Conservation (phyloP, 2,888 invertebrate species). For the Dilophus febrilis region DNA sequence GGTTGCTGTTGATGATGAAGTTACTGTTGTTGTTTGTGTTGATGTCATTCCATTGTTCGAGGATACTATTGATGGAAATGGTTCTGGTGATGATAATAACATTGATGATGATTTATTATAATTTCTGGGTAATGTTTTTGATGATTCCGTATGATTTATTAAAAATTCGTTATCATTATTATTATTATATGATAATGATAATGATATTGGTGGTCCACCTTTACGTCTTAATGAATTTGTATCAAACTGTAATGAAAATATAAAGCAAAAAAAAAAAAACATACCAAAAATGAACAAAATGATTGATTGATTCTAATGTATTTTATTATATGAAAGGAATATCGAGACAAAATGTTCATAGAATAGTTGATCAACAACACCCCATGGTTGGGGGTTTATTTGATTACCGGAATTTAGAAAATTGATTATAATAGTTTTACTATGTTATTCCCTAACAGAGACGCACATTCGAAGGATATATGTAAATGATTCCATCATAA, state of each 20-base stretch:
- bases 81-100: neutral
- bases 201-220: slow-evolving; percentile 21
- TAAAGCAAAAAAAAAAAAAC: neutral
- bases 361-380: neutral
- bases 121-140: slow-evolving; percentile 24
- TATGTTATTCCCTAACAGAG: no score
- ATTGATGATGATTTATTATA: slow-evolving; percentile 13
- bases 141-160: slow-evolving; percentile 16
- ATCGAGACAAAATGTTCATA: neutral
- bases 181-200: slow-evolving; percentile 11
- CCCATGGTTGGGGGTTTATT: no score
- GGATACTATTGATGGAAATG: no score
- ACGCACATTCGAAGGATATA: no score
- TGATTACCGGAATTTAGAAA: no score
- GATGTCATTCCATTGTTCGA: no score
- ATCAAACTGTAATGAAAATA: slow-evolving; percentile 9
- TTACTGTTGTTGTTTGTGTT: neutral
- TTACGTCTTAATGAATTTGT: slow-evolving; percentile 17
- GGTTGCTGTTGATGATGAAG: no score
- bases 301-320: no score
- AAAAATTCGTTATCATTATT: slow-evolving; percentile 15
- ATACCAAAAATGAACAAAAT: neutral
- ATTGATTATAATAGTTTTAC: no score
- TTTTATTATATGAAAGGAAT: no score
- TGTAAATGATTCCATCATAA: no score